phyloP scores from a whole-genome alignment of 2,888 invertebrate genomes.

The Drosophila limbata region DNA sequence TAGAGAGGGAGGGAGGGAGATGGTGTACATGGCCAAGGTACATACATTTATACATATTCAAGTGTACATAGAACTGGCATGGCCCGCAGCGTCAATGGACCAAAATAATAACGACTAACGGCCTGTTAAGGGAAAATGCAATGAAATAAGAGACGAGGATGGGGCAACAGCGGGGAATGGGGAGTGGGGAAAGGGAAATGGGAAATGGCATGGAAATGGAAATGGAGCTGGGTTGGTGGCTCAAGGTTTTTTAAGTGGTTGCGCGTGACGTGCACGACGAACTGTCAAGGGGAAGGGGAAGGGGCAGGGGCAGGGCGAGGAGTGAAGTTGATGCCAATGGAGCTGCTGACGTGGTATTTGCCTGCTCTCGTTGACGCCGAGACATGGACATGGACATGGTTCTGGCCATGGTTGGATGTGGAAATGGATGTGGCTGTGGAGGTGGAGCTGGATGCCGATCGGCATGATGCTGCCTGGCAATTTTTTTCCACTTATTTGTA shows the following conservation, averaged over 20 bases:
- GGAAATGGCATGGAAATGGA: slow-evolving; percentile 53
- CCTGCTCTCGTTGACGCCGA: slow-evolving; percentile 62
- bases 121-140: slow-evolving; percentile 78
- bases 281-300: slow-evolving; percentile 13
- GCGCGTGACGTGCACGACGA: slow-evolving; percentile 73
- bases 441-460: slow-evolving; percentile 51
- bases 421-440: slow-evolving; percentile 7
- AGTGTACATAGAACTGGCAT: slow-evolving; percentile 66
- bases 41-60: slow-evolving; percentile 28
- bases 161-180: slow-evolving; percentile 43
- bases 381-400: slow-evolving; percentile 33
- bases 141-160: slow-evolving; percentile 27
- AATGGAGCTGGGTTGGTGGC: slow-evolving; percentile 48
- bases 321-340: slow-evolving; percentile 46
- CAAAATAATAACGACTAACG: slow-evolving; percentile 83
- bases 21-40: slow-evolving; percentile 23
- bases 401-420: slow-evolving; percentile 3
- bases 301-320: neutral
- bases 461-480: slow-evolving; percentile 51
- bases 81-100: slow-evolving; percentile 84
- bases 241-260: slow-evolving; percentile 83
- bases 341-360: slow-evolving; percentile 77
- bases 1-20: neutral
- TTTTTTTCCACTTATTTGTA: slow-evolving; percentile 72
- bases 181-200: slow-evolving; percentile 54